These are phyloP conservation scores for Tholera decimalis DNA, from an alignment of 2,888 invertebrate genomes.

Conservation along the genomic window DNA sequence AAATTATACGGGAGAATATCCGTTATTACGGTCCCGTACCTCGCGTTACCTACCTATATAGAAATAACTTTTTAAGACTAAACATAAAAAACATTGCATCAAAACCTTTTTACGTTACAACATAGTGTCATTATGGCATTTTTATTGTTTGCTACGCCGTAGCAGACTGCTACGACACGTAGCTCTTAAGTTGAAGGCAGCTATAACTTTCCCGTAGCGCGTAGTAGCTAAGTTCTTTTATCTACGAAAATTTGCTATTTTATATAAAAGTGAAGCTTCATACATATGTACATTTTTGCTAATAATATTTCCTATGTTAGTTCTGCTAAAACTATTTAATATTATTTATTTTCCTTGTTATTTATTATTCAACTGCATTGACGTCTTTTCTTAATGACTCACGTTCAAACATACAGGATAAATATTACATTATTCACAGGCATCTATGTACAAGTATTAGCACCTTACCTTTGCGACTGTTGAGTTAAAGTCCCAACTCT, in stretches of 20 bases:
- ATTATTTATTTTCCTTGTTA: constrained; percentile 22
- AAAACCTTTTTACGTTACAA: constrained; percentile 20
- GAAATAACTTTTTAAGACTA: not conserved
- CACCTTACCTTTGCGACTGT: constrained; percentile 81
- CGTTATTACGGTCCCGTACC: not conserved
- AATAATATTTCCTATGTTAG: not conserved
- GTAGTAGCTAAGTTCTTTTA: constrained; percentile 47
- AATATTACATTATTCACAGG: constrained; percentile 28
- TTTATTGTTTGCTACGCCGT: constrained; percentile 49
- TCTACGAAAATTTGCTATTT: constrained; percentile 15
- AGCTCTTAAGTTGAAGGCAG: constrained; percentile 54
- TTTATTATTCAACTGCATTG: constrained; percentile 31
- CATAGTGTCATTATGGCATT: constrained; percentile 6
- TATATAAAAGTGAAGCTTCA: not conserved
- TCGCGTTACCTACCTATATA: not conserved
- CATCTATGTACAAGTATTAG: constrained; percentile 42
- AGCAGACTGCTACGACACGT: constrained; percentile 52
- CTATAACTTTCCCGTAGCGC: constrained; percentile 53
- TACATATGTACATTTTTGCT: constrained; percentile 3
- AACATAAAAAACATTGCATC: not conserved
- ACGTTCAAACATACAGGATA: constrained; percentile 27
- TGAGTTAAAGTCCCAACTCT: constrained; percentile 78
- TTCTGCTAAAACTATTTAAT: too few species aligned
- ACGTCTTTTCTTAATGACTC: constrained; percentile 40
- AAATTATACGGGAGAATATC: not conserved